Evolutionary conservation across 2,113 vertebrate species (phyloP), one percentile per base, ranked within the genome.

Genomic region (Seriola rivoliana): DNA sequence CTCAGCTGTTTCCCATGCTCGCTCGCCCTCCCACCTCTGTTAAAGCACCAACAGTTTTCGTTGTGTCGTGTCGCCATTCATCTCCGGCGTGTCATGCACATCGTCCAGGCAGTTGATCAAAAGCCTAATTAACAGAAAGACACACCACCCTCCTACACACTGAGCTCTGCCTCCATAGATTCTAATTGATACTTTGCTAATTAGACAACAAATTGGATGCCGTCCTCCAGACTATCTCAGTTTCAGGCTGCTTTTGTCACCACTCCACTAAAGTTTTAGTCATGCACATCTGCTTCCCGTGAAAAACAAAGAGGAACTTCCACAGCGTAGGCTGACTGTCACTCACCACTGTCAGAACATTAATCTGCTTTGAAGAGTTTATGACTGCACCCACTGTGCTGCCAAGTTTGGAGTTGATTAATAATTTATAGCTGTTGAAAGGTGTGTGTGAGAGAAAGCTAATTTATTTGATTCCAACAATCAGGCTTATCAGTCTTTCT

Each of bases 151-250:
- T 62, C 70, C 46, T 7, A 8, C 36, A 12, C 77, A 4, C 67
- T 40, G 52, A 58, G 38, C 50, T 36, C 66, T 1, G 57, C 62
- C 73, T 64, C 62, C 25, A 7, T n/a, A 40, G 6, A 71, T 65
- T 40, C 25, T 23, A 21, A 75, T 55, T 85, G 23, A 81, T 76
- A 67, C 71, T 59, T 29, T 75, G 13, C 58, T 84, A 70, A 84
- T 50, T 68, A 79, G 64, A 75, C 58, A 25, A 48, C 17, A 48
- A 13, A 69, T 19, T 74, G 63, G 29, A 74, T 40, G 55, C 42
- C 34, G 14, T 17, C 46, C 14, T 52, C 63, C 50, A 65, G 52
- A 4, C 16, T 46, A 32, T 0, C 46, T 77, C 8, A 19, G 32
- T 21, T 3, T 21, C 36, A 13, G 69, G 69, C 21, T 44, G 2